Evolutionary conservation across 2,888 invertebrate genomes (phyloP).

Genomic region (Chloroclystis v-ata): DNA sequence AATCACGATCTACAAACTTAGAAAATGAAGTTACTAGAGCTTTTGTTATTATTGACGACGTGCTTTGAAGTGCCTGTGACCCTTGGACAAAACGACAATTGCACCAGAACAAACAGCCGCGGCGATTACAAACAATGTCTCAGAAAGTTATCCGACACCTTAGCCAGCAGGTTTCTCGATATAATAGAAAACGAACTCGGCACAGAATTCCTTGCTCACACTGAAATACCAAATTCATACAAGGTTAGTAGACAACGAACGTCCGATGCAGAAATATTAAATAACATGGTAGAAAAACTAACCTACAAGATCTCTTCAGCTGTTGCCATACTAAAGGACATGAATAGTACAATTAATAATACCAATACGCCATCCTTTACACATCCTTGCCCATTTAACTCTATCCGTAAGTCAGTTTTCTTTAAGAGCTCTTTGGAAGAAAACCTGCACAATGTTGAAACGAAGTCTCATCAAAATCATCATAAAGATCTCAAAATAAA

Average conservation of each 20-base stretch:
- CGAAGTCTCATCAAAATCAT: conserved; percentile 52
- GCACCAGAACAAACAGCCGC: conserved; percentile 54
- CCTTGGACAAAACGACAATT: conserved; percentile 58
- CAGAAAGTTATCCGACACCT: conserved; percentile 52
- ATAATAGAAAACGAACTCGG: conserved; percentile 64
- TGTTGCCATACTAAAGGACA: conserved; percentile 57
- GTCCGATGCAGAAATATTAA: conserved; percentile 53
- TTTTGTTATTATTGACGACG: conserved; percentile 54
- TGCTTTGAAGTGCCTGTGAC: conserved; percentile 43
- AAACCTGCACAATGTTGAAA: conserved; percentile 41
- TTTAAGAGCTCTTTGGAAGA: conserved; percentile 56
- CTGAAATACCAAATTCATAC: conserved; percentile 58
- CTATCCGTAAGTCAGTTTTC: conserved; percentile 69
- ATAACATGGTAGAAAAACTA: conserved; percentile 59
- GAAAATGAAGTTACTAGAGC: conserved; percentile 65
- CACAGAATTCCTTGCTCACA: conserved; percentile 61
- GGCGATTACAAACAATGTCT: conserved; percentile 63
- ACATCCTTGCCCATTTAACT: conserved; percentile 70
- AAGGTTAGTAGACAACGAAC: conserved; percentile 58
- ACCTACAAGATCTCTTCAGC: conserved; percentile 63
- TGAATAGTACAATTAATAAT: conserved; percentile 57
- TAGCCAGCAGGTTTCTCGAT: conserved; percentile 60
- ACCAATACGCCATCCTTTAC: conserved; percentile 68
- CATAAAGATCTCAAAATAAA: conserved; percentile 72
- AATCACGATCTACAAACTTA: conserved; percentile 26